Conservation (phyloP, 2,113 vertebrate species). For the Clinocottus analis region DNA sequence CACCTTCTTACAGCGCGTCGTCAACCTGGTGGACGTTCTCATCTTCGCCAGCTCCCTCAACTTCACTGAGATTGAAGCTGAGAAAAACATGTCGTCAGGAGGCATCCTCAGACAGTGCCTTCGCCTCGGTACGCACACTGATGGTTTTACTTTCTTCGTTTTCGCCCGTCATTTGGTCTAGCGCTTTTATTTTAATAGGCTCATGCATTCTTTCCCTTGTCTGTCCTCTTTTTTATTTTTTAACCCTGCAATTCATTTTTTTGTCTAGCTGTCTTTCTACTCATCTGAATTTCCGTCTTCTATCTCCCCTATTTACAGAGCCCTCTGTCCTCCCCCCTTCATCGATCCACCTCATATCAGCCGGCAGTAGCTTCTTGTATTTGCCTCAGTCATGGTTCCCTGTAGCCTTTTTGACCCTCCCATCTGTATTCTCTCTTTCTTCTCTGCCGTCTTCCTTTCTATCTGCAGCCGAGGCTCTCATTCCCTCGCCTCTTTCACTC, state of each 20-base stretch:
- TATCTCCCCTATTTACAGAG: constrained; percentile 38
- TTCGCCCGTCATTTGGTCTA: neutral
- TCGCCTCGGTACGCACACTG: constrained; percentile 86
- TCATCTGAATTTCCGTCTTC: constrained; percentile 27
- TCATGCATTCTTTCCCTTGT: neutral
- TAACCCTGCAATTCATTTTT: neutral
- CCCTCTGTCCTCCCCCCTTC: constrained; percentile 33
- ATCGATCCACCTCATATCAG: constrained; percentile 61
- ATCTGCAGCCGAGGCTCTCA: constrained; percentile 36
- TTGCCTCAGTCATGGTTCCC: constrained; percentile 54
- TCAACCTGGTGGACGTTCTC: constrained; percentile 95
- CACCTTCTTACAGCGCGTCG: constrained; percentile 93
- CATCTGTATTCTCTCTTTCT: constrained; percentile 38
- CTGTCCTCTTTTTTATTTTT: neutral
- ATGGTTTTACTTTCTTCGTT: neutral
- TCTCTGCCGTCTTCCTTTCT: constrained; percentile 21
- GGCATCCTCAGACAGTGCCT: constrained; percentile 97
- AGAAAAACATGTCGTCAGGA: constrained; percentile 99
- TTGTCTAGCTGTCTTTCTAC: neutral
- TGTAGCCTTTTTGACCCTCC: constrained; percentile 50
- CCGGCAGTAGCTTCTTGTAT: constrained; percentile 46
- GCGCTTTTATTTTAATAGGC: neutral
- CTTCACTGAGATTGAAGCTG: constrained; percentile 97
- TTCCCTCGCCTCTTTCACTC: constrained; percentile 36
- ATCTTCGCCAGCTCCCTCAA: constrained; percentile 97